These are phyloP conservation scores for Rhopilema esculentum DNA, from an alignment of 30 jellyfish, hydroid and myxozoan genomes.

Conservation along the genomic window DNA sequence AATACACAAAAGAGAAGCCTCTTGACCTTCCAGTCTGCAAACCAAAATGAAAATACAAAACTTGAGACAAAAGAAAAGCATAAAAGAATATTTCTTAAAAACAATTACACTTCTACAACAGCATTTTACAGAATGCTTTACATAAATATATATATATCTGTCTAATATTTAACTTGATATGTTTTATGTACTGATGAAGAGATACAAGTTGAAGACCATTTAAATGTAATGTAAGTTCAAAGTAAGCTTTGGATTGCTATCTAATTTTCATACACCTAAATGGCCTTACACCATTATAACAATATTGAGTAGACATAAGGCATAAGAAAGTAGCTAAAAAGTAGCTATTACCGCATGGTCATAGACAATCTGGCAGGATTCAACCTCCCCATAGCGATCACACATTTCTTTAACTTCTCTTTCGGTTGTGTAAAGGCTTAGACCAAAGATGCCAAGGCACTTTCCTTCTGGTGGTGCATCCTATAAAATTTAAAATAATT, in stretches of 20 bases:
- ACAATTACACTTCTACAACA: too few relatives aligned
- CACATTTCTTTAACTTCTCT: constrained; percentile 95
- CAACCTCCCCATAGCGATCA: constrained; percentile 96
- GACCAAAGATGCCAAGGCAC: constrained; percentile 99
- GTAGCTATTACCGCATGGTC: constrained; percentile 92
- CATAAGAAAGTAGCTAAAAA: too few relatives aligned
- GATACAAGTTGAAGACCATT: too few relatives aligned
- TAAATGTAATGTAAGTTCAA: too few relatives aligned
- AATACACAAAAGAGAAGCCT: constrained; percentile 97
- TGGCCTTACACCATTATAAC: too few relatives aligned
- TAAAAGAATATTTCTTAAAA: background rate
- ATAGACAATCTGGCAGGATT: constrained; percentile 92
- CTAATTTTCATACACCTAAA: too few relatives aligned
- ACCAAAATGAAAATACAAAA: background rate
- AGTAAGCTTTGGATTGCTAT: too few relatives aligned
- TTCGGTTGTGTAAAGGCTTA: constrained; percentile 97
- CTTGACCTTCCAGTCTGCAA: constrained; percentile 98
- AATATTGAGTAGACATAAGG: too few relatives aligned
- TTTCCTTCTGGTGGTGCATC: constrained; percentile 99
- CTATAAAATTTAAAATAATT: constrained; percentile 45
- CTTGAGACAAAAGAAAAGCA: background rate
- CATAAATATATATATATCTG: too few relatives aligned
- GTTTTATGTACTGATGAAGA: too few relatives aligned
- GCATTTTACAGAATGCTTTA: background rate
- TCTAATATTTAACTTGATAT: too few relatives aligned